Base-by-base conservation (phyloP, 2,113 vertebrate genomes). In the Anhinga anhinga region DNA sequence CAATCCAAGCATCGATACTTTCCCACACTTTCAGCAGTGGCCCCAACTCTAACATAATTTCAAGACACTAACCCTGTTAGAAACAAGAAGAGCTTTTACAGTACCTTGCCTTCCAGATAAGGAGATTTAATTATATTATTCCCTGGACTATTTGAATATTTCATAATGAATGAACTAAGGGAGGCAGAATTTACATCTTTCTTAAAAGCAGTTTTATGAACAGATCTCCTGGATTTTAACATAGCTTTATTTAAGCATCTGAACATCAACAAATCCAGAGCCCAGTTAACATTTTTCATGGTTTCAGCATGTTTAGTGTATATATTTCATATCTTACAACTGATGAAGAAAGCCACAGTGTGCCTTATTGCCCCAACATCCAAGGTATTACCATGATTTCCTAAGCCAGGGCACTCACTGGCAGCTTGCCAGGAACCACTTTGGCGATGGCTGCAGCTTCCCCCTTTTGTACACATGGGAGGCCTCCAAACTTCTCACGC, bases 181-280 rank as follows among this genome's bases (percentile, higher is more conserved):
- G 76, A 94, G 44, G 93, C 85, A 95, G 67, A 82, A 58, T 74
- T 90, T 89, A 91, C 36, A 86, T 50, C 84, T 79, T 88, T 90
- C 96, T 96, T 70, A 91, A 93, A 95, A 96, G 91, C 93, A 93
- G 58, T 63, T 96, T 82, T 96, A 97, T 89, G 61, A 97, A 94
- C 89, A 94, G 66, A 69, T 95, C 40, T 86, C 80, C 86, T 72
- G 70, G 80, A 95, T 95, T 96, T 96, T 93, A 95, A 94, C 32
- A 89, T 55, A 98, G 95, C 84, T 98, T 98, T 98, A 98, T 98
- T 98, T 93, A 96, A 97, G 97, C 97, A 95, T 83, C 95, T 95
- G 95, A 97, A 95, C 88, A 98, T 93, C 93, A 90, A 93, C 90
- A 88, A 92, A 97, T 96, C 89, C 96, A 97, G 98, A 98, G 95